phyloP scores from a whole-genome alignment of 2,888 invertebrate species.

The Asteroscopus sphinx region DNA sequence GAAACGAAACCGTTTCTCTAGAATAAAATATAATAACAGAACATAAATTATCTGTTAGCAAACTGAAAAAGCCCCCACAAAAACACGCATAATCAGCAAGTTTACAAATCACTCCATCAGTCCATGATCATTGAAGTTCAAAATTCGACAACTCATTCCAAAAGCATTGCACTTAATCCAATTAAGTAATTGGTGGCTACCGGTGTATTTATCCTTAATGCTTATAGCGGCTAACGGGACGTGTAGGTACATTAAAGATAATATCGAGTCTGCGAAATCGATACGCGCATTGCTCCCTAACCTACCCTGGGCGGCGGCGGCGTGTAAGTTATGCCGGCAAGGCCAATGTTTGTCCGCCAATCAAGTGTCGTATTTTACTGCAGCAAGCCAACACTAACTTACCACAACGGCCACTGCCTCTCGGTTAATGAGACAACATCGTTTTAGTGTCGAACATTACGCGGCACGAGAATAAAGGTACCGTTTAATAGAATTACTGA shows the following conservation, averaged over 20 bases:
- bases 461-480: conserved; percentile 64
- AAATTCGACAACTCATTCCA: conserved; percentile 43
- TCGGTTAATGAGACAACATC: conserved; percentile 83
- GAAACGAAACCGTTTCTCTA: conserved; percentile 30
- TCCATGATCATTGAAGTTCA: conserved; percentile 25
- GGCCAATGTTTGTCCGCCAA: conserved; percentile 76
- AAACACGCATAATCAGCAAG: conserved; percentile 8
- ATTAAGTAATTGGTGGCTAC: conserved; percentile 68
- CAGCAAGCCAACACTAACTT: conserved; percentile 80
- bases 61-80: not conserved
- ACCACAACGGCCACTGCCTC: conserved; percentile 81
- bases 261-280: conserved; percentile 63
- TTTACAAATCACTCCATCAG: conserved; percentile 18
- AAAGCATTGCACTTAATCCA: conserved; percentile 53
- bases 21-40: conserved; percentile 42
- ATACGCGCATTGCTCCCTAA: conserved; percentile 60
- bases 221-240: conserved; percentile 45
- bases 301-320: conserved; percentile 55
- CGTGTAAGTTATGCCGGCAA: conserved; percentile 62
- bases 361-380: conserved; percentile 84
- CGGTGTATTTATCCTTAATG: conserved; percentile 43
- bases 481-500: conserved; percentile 30
- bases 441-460: conserved; percentile 80
- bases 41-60: conserved; percentile 30
- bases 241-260: conserved; percentile 64